phyloP scores from a whole-genome alignment of 2,888 invertebrate genomes.

The Drosophila cognata region DNA sequence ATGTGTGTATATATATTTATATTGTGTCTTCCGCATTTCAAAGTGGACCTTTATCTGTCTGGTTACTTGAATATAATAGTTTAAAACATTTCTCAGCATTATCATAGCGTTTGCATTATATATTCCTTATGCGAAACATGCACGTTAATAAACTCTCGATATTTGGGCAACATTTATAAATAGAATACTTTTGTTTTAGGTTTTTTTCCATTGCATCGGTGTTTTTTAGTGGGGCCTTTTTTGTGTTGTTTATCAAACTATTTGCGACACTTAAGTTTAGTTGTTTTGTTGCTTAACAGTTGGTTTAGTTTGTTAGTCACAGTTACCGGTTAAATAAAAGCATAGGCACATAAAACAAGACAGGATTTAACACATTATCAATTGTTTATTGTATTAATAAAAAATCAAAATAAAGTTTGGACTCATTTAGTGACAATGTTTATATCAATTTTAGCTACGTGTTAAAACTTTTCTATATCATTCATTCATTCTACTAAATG shows the following conservation, averaged over 20 bases:
- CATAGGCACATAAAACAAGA: slow-evolving; percentile 47
- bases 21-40: background rate
- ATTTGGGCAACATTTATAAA: slow-evolving; percentile 70
- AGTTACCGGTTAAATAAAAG: slow-evolving; percentile 18
- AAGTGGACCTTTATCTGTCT: slow-evolving; percentile 12
- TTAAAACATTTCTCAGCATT: slow-evolving; percentile 26
- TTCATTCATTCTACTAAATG: slow-evolving; percentile 40
- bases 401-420: slow-evolving; percentile 46
- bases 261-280: slow-evolving; percentile 46
- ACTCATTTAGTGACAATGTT: slow-evolving; percentile 63
- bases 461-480: slow-evolving; percentile 46
- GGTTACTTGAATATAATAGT: slow-evolving; percentile 7
- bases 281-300: slow-evolving; percentile 16
- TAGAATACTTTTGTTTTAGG: slow-evolving; percentile 69
- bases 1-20: slow-evolving; percentile 20
- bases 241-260: slow-evolving; percentile 13
- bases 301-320: slow-evolving; percentile 49
- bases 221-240: slow-evolving; percentile 23
- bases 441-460: slow-evolving; percentile 59
- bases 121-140: slow-evolving; percentile 33
- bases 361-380: slow-evolving; percentile 50
- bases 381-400: slow-evolving; percentile 62
- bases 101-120: slow-evolving; percentile 22
- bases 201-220: slow-evolving; percentile 38
- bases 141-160: slow-evolving; percentile 46